These are phyloP conservation scores for Tauraco erythrolophus DNA, from an alignment of 2,113 vertebrate species.

Conservation along the genomic window DNA sequence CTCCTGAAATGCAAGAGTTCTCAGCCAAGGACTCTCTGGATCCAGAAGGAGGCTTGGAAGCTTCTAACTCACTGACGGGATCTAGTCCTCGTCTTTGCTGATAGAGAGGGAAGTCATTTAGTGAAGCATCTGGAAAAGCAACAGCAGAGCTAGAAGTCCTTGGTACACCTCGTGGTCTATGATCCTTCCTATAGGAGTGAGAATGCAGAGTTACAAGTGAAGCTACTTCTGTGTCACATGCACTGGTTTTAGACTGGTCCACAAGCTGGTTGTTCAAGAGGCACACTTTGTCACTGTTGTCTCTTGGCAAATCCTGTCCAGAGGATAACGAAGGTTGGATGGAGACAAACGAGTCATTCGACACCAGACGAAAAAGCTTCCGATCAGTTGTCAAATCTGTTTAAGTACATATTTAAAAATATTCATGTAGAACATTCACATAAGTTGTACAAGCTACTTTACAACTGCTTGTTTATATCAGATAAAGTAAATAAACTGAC, in stretches of 20 bases:
- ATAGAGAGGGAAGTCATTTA: constrained; percentile 91
- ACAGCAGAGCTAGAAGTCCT: constrained; percentile 97
- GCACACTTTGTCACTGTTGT: constrained; percentile 83
- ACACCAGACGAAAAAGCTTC: constrained; percentile 95
- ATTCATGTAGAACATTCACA: not conserved
- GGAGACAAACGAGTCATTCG: constrained; percentile 96
- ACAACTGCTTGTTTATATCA: not conserved
- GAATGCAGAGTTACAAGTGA: constrained; percentile 86
- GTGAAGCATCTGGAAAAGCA: constrained; percentile 92
- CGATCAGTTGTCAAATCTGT: constrained; percentile 91
- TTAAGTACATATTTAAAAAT: constrained; percentile 63
- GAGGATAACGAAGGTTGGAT: constrained; percentile 94
- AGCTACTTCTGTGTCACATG: constrained; percentile 87
- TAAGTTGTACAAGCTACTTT: not conserved
- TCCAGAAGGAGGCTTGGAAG: constrained; percentile 83
- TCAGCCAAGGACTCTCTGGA: constrained; percentile 81
- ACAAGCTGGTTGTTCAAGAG: constrained; percentile 85
- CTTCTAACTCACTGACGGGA: constrained; percentile 94
- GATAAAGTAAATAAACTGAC: not conserved
- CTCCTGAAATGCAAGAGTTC: constrained; percentile 77
- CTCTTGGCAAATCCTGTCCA: constrained; percentile 89
- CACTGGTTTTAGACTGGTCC: constrained; percentile 85
- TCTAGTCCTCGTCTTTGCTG: constrained; percentile 94
- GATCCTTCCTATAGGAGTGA: constrained; percentile 93
- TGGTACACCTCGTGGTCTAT: constrained; percentile 92